Evolutionary conservation across 2,888 invertebrate genomes (phyloP), one percentile per base, ranked within the genome.

Genomic region (Chrysopilus asiliformis): DNA sequence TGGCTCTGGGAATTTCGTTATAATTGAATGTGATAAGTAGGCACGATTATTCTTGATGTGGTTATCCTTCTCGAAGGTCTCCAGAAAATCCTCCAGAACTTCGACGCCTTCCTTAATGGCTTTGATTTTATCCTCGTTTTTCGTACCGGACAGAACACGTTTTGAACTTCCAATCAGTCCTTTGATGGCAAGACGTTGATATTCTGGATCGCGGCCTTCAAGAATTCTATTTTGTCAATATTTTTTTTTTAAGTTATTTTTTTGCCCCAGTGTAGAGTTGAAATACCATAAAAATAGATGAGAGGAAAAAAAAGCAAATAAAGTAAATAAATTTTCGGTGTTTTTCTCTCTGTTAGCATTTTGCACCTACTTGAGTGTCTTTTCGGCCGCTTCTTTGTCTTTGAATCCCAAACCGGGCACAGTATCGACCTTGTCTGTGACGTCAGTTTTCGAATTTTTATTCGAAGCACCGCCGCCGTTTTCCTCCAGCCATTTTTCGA

Each of bases 351-450:
- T 4, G 5, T 13, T 22, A 38, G 18, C 33, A 7, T 27, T 12
- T 9, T 10, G 6, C 12, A 27, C 6, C 52, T 52, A 63, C 63
- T 72, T 66, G 5, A 84, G 60, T 1, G 82, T 80, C 34, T 71
- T 72, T 44, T 72, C 61, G 0, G 83, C 83, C 2, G 79, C 72
- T n/a, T 70, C 74, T 53, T 75, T 75, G 55, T 83, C 81, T 55
- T 83, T 83, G 58, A 83, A 84, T 15, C 83, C 79, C 17, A 82
- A 67, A 1, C 79, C 80, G 4, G 76, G 75, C 26, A 81, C 80
- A 1, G 75, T 73, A 50, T 79, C 78, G 1, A 65, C 60, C 32
- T 68, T 64, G 25, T 67, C 68, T 32, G 69, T 68, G 18, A 57
- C 66, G 30, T 69, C 70, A 53, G 48, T 63, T 59, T 70, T 71